Evolutionary conservation across 2,797 vertebrate genomes (phyloP).

Genomic region (Limosa lapponica): DNA sequence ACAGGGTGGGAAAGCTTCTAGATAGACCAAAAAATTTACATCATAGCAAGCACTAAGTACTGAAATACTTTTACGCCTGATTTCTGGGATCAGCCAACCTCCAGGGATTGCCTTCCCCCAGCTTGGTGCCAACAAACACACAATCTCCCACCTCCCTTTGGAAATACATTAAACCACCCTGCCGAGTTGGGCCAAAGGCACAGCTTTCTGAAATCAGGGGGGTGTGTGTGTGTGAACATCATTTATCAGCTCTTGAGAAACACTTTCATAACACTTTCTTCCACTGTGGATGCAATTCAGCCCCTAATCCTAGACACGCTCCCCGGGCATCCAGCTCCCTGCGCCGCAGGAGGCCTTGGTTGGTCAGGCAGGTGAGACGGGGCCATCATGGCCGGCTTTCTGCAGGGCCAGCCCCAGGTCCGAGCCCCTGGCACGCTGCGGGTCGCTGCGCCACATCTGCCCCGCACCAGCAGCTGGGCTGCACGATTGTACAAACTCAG

Average conservation of each 20-base stretch:
- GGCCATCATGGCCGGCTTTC: background rate
- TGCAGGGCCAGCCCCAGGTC: background rate
- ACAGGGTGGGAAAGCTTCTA: conserved; percentile 44
- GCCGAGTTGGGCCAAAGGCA: background rate
- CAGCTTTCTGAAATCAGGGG: background rate
- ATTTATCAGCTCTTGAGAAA: conserved; percentile 33
- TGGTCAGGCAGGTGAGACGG: background rate
- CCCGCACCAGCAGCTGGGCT: conserved; percentile 43
- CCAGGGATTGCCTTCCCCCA: background rate
- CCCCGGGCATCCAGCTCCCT: rapidly evolving
- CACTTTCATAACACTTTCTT: background rate
- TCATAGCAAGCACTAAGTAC: background rate
- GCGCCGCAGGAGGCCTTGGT: rapidly evolving
- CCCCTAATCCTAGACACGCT: background rate
- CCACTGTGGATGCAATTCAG: background rate
- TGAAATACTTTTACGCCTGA: background rate
- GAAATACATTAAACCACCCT: background rate
- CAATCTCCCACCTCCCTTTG: background rate
- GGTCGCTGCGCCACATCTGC: background rate
- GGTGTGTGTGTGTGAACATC: background rate
- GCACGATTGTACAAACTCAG: conserved; percentile 64
- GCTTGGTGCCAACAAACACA: background rate
- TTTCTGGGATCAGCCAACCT: background rate
- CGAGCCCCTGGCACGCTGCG: rapidly evolving
- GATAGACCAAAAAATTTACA: conserved; percentile 39